phyloP scores from a whole-genome alignment of 2,888 invertebrate genomes.

The Coenonympha arcania region DNA sequence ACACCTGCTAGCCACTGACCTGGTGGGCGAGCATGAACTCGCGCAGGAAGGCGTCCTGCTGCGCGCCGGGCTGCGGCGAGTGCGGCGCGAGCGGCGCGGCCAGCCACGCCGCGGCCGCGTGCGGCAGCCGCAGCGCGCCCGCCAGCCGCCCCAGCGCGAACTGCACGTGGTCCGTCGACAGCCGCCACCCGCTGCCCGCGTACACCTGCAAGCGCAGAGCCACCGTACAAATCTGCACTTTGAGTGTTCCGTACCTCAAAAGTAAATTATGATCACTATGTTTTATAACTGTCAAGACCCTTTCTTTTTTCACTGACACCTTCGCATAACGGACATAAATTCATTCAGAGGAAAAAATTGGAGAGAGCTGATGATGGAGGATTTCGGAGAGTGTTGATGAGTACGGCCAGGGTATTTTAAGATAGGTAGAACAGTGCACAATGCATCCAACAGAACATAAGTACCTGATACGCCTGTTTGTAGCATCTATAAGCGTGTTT shows the following conservation, averaged over 20 bases:
- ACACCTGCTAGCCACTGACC: constrained; percentile 61
- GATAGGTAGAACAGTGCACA: too few relatives aligned
- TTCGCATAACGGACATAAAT: too few relatives aligned
- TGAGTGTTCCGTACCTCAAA: too few relatives aligned
- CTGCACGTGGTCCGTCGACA: constrained; percentile 96
- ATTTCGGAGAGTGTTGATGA: too few relatives aligned
- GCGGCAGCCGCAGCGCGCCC: constrained; percentile 83
- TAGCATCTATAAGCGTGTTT: constrained; percentile 95
- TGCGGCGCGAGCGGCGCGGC: constrained; percentile 82
- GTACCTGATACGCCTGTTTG: constrained; percentile 90
- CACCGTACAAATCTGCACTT: background rate
- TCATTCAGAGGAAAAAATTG: too few relatives aligned
- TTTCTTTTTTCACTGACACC: too few relatives aligned
- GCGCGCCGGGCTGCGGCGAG: constrained; percentile 78
- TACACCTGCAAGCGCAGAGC: constrained; percentile 73
- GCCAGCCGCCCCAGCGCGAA: constrained; percentile 94
- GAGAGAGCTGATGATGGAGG: too few relatives aligned
- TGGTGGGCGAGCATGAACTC: constrained; percentile 91
- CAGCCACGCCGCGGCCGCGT: constrained; percentile 75
- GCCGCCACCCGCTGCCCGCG: constrained; percentile 86
- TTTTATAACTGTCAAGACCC: too few relatives aligned
- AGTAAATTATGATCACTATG: too few relatives aligned
- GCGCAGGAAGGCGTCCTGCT: constrained; percentile 86
- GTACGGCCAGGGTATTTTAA: too few relatives aligned
- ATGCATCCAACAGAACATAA: too few relatives aligned